Evolutionary conservation across 2,797 vertebrate genomes (phyloP), one percentile per base, ranked within the genome.

Genomic region (Phalloptychus januarius): DNA sequence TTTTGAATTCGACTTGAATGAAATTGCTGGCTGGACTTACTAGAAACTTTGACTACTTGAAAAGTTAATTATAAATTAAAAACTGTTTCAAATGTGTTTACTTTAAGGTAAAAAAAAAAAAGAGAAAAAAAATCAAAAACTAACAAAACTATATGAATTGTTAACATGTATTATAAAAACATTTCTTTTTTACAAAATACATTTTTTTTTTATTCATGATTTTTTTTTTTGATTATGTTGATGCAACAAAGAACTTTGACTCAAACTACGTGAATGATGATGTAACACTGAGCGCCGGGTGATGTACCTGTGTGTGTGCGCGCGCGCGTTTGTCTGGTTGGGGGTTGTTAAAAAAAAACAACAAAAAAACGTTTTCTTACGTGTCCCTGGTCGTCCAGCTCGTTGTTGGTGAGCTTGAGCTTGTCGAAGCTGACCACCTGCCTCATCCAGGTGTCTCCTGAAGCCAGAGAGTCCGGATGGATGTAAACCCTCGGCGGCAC

Each of bases 371-470:
- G 25, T 44, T 33, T 91, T 91, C 98, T 97, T 92, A 99, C 98
- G 82, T 99, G 98, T 80, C 98, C 98, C 92, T 99, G 98, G 85
- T 99, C 98, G 6, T 99, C 98, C 94, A 99, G 95, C 87, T 99
- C 98, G 0, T 99, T 99, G 92, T 99, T 99, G 93, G 98, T 99
- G 83, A 99, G 97, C 85, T 99, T 99, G 85, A 99, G 94, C 82
- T 99, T 99, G 94, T 99, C 98, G 0, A 99, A 99, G 88, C 98
- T 99, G 91, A 99, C 97, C 86, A 99, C 98, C 94, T 99, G 98
- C 85, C 98, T 96, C 97, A 98, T 99, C 98, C 98, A 99, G 0
- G 98, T 99, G 94, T 99, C 98, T 70, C 98, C 98, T 0, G 98
- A 99, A 72, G 98, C 97, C 0, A 98, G 97, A 0, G 98, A 99